phyloP scores from a whole-genome alignment of 2,888 invertebrate species.

The Biston betularia region DNA sequence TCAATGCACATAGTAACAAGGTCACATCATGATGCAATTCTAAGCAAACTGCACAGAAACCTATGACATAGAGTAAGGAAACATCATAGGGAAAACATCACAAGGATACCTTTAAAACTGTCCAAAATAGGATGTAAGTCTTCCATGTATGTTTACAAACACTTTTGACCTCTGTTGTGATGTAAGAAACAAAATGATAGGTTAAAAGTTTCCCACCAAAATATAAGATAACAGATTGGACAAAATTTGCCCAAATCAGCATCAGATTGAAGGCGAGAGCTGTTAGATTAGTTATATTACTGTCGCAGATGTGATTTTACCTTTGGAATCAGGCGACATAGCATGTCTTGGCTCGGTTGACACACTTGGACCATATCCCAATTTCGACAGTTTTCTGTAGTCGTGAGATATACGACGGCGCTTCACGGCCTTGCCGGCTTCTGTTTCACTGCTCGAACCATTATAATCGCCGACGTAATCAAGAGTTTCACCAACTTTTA shows the following conservation, averaged over 20 bases:
- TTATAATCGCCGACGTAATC: conserved; percentile 66
- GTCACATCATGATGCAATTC: conserved; percentile 66
- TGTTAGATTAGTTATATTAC: conserved; percentile 15
- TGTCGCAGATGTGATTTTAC: conserved; percentile 52
- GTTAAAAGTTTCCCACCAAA: conserved; percentile 83
- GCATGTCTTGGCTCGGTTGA: conserved; percentile 72
- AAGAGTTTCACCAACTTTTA: conserved; percentile 80
- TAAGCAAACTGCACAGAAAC: conserved; percentile 39
- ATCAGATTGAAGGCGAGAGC: conserved; percentile 15
- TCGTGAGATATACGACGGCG: conserved; percentile 79
- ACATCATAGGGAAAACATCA: not conserved
- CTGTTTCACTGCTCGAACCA: conserved; percentile 66
- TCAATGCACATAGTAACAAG: conserved; percentile 55
- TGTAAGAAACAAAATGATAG: conserved; percentile 76
- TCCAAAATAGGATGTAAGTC: conserved; percentile 51
- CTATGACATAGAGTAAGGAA: conserved; percentile 27
- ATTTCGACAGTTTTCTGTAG: conserved; percentile 78
- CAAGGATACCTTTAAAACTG: conserved; percentile 24
- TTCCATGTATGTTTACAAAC: conserved; percentile 80
- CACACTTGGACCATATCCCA: conserved; percentile 81
- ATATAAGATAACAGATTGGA: conserved; percentile 47
- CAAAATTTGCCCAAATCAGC: conserved; percentile 16
- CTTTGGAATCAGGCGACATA: conserved; percentile 72
- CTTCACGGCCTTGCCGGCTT: conserved; percentile 76
- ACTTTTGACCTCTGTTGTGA: conserved; percentile 79